Evolutionary conservation across 1,140 invertebrate species (phyloP).

Genomic region (Trichonephila inaurata): DNA sequence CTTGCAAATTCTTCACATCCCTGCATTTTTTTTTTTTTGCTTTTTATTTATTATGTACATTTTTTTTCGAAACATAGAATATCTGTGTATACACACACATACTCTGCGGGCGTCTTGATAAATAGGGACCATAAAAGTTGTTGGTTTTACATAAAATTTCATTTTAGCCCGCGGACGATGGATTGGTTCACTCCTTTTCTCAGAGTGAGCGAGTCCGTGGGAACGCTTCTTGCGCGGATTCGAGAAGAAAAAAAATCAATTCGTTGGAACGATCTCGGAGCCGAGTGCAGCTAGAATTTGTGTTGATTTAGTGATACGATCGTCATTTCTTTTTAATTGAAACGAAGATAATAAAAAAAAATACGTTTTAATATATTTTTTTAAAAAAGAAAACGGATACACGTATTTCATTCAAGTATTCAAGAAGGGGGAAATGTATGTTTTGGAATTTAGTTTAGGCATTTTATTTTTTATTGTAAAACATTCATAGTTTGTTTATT

Average conservation of each 20-base stretch:
- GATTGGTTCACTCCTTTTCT: neutral
- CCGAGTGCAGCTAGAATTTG: neutral
- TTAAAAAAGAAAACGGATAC: no score
- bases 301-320: no score
- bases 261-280: neutral
- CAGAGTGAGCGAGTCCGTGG: neutral
- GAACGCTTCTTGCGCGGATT: neutral
- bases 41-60: neutral
- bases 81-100: neutral
- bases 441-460: no score
- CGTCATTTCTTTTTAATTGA: no score
- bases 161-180: neutral
- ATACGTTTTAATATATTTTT: no score
- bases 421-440: no score
- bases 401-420: no score
- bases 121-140: constrained; percentile 32
- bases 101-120: constrained; percentile 17
- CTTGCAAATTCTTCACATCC: neutral
- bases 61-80: neutral
- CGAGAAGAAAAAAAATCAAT: neutral
- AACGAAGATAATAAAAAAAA: no score
- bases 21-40: neutral
- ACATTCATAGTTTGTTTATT: no score
- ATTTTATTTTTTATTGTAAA: no score
- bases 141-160: constrained; percentile 50